phyloP scores from a whole-genome alignment of 2,797 vertebrate genomes.

The Myripristis murdjan region DNA sequence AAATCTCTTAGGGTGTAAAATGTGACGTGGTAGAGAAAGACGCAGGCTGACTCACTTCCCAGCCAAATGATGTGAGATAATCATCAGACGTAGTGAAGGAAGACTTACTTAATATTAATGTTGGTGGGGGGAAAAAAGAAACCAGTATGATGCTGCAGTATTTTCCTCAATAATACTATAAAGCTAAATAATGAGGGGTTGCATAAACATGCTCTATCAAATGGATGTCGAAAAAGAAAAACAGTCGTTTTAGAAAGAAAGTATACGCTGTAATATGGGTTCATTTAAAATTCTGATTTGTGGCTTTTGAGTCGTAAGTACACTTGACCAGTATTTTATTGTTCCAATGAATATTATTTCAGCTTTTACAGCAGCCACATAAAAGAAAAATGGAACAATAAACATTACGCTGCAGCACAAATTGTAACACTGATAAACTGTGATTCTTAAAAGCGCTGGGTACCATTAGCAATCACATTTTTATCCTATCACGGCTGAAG shows the following conservation, averaged over 20 bases:
- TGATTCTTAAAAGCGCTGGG: conserved; percentile 28
- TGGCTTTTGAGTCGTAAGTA: background rate
- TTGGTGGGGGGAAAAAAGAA: background rate
- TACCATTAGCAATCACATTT: conserved; percentile 27
- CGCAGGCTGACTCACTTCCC: background rate
- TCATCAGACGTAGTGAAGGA: background rate
- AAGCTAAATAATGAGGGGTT: too few species aligned
- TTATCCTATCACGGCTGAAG: background rate
- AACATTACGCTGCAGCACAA: background rate
- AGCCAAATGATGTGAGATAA: background rate
- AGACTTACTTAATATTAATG: background rate
- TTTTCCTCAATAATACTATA: background rate
- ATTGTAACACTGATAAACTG: conserved; percentile 25
- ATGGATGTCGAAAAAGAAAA: background rate
- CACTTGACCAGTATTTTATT: background rate
- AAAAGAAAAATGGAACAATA: conserved; percentile 13
- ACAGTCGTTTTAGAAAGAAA: background rate
- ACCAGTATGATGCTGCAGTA: background rate
- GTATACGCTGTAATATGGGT: conserved; percentile 7
- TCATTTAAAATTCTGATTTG: conserved; percentile 37
- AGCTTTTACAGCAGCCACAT: background rate
- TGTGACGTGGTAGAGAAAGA: background rate
- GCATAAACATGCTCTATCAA: background rate
- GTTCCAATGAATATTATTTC: background rate
- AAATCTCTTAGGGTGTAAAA: background rate